Conservation (phyloP, 1,140 invertebrate species). For the Stegodyphus dumicola region DNA sequence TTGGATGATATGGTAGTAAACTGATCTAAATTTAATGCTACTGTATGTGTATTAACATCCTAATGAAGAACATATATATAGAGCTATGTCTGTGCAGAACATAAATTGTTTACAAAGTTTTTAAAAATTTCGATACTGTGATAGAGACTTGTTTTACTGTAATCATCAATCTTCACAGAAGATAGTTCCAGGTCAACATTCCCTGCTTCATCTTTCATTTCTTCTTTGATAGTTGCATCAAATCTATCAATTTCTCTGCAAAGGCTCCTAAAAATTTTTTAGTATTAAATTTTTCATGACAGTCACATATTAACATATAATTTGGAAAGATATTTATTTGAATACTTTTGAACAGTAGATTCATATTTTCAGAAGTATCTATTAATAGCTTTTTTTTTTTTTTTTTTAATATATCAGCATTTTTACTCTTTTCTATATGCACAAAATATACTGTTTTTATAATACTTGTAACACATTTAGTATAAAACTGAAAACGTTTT, state of each 20-base stretch:
- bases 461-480: too few relatives aligned
- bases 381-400: too few relatives aligned
- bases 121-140: slow-evolving; percentile 33
- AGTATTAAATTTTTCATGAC: neutral
- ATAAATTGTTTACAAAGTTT: slow-evolving; percentile 42
- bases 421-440: neutral
- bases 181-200: neutral
- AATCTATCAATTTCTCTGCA: slow-evolving; percentile 51
- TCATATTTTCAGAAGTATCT: too few relatives aligned
- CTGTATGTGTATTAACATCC: too few relatives aligned
- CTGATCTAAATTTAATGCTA: neutral
- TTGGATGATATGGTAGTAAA: too few relatives aligned
- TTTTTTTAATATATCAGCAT: neutral
- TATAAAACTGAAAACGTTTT: too few relatives aligned
- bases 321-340: too few relatives aligned
- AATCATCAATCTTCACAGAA: slow-evolving; percentile 32
- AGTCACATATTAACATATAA: neutral
- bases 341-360: too few relatives aligned
- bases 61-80: too few relatives aligned
- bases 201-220: neutral
- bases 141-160: slow-evolving; percentile 44
- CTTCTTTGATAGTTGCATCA: slow-evolving; percentile 29
- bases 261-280: slow-evolving; percentile 24
- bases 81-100: neutral
- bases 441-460: neutral